These are phyloP conservation scores for Latheticus oryzae DNA, from an alignment of 2,888 invertebrate species.

Conservation along the genomic window DNA sequence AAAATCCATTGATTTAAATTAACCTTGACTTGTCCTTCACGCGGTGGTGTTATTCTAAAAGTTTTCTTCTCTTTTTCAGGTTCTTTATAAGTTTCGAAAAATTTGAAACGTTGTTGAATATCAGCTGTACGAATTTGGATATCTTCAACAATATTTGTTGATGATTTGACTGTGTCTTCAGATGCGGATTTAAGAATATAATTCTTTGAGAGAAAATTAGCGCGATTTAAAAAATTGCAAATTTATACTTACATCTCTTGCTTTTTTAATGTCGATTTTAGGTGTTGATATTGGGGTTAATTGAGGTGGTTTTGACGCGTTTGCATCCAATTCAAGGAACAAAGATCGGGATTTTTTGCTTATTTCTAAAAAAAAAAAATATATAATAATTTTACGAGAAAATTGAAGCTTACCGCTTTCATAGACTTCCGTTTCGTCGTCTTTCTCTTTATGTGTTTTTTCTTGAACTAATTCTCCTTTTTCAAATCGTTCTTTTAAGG, in stretches of 20 bases:
- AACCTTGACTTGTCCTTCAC: constrained; percentile 80
- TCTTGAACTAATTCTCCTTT: constrained; percentile 76
- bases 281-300: constrained; percentile 71
- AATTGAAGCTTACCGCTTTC: constrained; percentile 74
- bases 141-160: constrained; percentile 76
- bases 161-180: constrained; percentile 80
- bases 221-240: too few relatives aligned
- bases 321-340: constrained; percentile 87
- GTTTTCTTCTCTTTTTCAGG: constrained; percentile 75
- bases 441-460: constrained; percentile 67
- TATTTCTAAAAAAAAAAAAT: constrained; percentile 72
- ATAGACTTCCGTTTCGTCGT: constrained; percentile 81
- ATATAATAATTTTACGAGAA: too few relatives aligned
- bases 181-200: constrained; percentile 69
- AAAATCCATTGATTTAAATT: not conserved
- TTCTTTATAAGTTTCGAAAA: constrained; percentile 89
- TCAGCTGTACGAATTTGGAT: constrained; percentile 85
- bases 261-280: constrained; percentile 71
- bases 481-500: constrained; percentile 80
- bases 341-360: constrained; percentile 88
- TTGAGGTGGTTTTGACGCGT: constrained; percentile 73
- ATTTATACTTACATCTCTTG: constrained; percentile 68
- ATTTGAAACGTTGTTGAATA: constrained; percentile 87
- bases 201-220: constrained; percentile 54
- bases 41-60: constrained; percentile 90